Conservation (phyloP, 2,888 invertebrate genomes). For the Trichopria drosophilae region DNA sequence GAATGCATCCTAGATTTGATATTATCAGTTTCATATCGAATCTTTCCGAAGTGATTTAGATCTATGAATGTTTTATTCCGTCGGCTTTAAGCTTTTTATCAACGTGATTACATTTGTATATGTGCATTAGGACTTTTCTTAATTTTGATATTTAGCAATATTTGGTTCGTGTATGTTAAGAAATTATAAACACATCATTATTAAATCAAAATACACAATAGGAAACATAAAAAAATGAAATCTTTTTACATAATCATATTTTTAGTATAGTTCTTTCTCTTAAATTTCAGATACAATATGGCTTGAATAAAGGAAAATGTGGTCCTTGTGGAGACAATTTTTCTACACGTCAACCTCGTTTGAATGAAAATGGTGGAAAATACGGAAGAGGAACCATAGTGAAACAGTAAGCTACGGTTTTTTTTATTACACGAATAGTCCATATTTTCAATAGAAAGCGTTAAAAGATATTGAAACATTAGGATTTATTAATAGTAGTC, state of each 20-base stretch:
- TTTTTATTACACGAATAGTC: background rate
- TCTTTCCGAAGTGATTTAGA: no score
- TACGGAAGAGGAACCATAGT: constrained; percentile 61
- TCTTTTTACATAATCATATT: no score
- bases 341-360: constrained; percentile 55
- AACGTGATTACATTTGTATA: no score
- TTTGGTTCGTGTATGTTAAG: background rate
- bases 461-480: no score
- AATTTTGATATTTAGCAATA: background rate
- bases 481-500: background rate
- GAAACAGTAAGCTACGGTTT: constrained; percentile 46
- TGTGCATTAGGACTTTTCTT: no score
- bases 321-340: constrained; percentile 63
- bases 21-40: no score
- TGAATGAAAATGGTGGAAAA: constrained; percentile 61
- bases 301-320: constrained; percentile 58
- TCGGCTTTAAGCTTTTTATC: no score
- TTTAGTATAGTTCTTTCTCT: background rate
- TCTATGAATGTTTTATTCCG: no score
- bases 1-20: no score
- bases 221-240: background rate
- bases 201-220: background rate
- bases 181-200: background rate
- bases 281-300: constrained; percentile 56
- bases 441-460: no score